phyloP scores from a whole-genome alignment of 1,140 invertebrate species.

The Bombyx mori region DNA sequence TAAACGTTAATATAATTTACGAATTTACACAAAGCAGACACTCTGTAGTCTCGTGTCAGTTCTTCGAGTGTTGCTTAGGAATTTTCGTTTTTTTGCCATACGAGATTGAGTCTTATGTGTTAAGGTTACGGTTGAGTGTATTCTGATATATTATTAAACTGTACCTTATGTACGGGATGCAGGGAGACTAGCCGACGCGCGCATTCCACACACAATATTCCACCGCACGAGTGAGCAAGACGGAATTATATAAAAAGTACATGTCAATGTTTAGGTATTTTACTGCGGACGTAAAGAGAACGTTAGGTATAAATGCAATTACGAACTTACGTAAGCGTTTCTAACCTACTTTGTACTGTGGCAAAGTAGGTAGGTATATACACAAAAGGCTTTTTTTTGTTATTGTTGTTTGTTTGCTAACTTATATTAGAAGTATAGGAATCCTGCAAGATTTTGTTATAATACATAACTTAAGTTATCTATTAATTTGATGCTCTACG shows the following conservation, averaged over 20 bases:
- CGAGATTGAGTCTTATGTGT: conserved; percentile 35
- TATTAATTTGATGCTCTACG: too few relatives aligned
- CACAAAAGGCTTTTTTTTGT: conserved; percentile 24
- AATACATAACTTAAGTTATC: too few relatives aligned
- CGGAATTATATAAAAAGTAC: conserved; percentile 59
- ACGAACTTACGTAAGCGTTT: conserved; percentile 61
- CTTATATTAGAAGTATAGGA: too few relatives aligned
- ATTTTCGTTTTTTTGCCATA: conserved; percentile 3
- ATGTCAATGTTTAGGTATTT: conserved; percentile 71
- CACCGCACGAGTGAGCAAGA: conserved; percentile 55
- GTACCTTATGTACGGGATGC: conserved; percentile 27
- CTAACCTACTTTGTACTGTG: conserved; percentile 53
- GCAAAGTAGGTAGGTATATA: conserved; percentile 30
- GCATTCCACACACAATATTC: conserved; percentile 67
- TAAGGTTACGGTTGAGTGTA: conserved; percentile 8
- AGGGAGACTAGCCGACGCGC: conserved; percentile 65
- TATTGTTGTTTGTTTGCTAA: too few relatives aligned
- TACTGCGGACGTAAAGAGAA: conserved; percentile 64
- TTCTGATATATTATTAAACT: conserved; percentile 22
- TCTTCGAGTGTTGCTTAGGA: conserved; percentile 17
- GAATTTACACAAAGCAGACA: conserved; percentile 64
- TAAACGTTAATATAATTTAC: conserved; percentile 47
- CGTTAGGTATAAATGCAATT: conserved; percentile 68
- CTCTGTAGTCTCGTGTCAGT: conserved; percentile 52
- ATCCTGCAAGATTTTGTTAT: too few relatives aligned